A percentile compares a stretch with the other conserved stretches of the same genome.
These are phyloP conservation scores for Caligus rogercresseyi DNA, from an alignment of 1,140 invertebrate genomes.

Conservation along the genomic window DNA sequence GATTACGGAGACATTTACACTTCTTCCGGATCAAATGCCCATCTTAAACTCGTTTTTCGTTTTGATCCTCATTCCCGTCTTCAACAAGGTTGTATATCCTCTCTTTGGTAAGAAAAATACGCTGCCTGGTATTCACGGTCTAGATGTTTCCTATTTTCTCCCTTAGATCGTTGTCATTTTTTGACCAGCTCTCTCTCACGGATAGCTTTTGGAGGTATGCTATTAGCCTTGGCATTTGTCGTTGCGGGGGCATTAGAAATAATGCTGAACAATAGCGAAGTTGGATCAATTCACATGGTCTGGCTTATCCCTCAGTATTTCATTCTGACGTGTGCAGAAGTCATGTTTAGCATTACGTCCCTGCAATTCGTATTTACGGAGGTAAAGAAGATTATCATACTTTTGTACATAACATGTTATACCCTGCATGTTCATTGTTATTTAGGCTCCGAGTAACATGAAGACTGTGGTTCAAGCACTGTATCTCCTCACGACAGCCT, in stretches of 20 bases:
- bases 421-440: background rate
- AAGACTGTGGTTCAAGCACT: slow-evolving; percentile 73
- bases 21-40: slow-evolving; percentile 80
- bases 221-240: slow-evolving; percentile 63
- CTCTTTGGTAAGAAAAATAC: slow-evolving; percentile 6
- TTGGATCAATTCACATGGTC: slow-evolving; percentile 45
- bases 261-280: slow-evolving; percentile 44
- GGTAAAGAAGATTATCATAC: slow-evolving; percentile 30
- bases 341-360: slow-evolving; percentile 82
- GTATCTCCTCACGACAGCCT: slow-evolving; percentile 70
- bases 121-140: background rate
- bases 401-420: background rate
- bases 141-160: background rate
- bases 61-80: slow-evolving; percentile 65
- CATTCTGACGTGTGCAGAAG: slow-evolving; percentile 59
- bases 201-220: slow-evolving; percentile 56
- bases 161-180: slow-evolving; percentile 28
- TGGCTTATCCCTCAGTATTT: slow-evolving; percentile 73
- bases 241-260: slow-evolving; percentile 71
- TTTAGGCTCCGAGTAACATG: slow-evolving; percentile 67
- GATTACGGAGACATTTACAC: slow-evolving; percentile 37
- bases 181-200: slow-evolving; percentile 49
- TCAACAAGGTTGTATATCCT: slow-evolving; percentile 54
- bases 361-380: slow-evolving; percentile 72
- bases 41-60: slow-evolving; percentile 70